phyloP scores from a whole-genome alignment of 2,797 vertebrate genomes.

The Orestias chungarensis region DNA sequence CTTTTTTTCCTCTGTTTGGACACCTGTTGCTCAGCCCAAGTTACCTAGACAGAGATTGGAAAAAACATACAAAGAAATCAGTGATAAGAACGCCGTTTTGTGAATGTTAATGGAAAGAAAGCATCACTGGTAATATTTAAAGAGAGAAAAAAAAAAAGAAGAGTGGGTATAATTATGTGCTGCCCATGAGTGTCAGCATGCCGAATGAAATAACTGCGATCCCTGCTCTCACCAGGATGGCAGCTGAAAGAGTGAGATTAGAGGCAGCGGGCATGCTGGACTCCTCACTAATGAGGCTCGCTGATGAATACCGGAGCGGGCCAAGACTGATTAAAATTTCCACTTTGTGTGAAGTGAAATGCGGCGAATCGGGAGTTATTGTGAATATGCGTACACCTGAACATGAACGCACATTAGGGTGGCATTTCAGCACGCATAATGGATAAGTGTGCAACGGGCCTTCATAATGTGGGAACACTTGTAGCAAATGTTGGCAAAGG shows the following conservation, averaged over 20 bases:
- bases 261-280: slow-evolving; percentile 41
- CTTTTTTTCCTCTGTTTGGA: slow-evolving; percentile 89
- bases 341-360: slow-evolving; percentile 25
- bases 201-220: slow-evolving; percentile 62
- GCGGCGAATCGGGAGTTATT: slow-evolving; percentile 28
- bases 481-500: slow-evolving; percentile 61
- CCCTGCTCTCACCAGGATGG: slow-evolving; percentile 43
- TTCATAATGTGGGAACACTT: slow-evolving; percentile 31
- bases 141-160: background rate
- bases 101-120: background rate
- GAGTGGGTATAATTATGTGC: slow-evolving; percentile 40
- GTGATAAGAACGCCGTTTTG: background rate
- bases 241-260: slow-evolving; percentile 56
- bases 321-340: slow-evolving; percentile 65
- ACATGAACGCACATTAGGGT: slow-evolving; percentile 11
- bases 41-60: slow-evolving; percentile 78
- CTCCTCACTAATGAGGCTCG: slow-evolving; percentile 61
- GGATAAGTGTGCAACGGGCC: slow-evolving; percentile 23
- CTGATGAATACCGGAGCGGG: slow-evolving; percentile 54
- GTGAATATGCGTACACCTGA: slow-evolving; percentile 8
- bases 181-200: slow-evolving; percentile 41
- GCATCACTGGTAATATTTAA: background rate
- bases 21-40: slow-evolving; percentile 94
- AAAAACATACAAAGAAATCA: slow-evolving; percentile 23
- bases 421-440: slow-evolving; percentile 21